phyloP scores from a whole-genome alignment of 2,113 vertebrate genomes.

The Passer montanus region DNA sequence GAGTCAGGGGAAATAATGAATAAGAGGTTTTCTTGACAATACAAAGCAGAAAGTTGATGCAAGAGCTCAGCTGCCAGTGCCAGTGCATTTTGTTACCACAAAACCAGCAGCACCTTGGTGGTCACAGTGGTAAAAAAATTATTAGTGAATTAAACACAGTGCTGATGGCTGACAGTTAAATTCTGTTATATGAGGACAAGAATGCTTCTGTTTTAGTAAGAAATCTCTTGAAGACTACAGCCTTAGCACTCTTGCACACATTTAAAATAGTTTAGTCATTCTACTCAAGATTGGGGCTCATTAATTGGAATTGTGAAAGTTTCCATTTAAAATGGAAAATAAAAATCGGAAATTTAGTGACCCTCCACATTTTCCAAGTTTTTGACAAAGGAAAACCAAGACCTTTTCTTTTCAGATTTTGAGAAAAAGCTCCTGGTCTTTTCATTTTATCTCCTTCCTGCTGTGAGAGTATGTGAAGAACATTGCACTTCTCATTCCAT shows the following conservation, averaged over 20 bases:
- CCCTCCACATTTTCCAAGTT: not conserved
- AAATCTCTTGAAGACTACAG: not conserved
- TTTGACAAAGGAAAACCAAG: not conserved
- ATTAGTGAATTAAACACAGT: not conserved
- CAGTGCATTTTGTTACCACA: not conserved
- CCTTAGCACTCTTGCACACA: not conserved
- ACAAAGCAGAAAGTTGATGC: not conserved
- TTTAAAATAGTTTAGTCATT: not conserved
- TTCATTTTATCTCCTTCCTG: not conserved
- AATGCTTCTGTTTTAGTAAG: not conserved
- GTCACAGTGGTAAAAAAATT: not conserved
- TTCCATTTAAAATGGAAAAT: not conserved
- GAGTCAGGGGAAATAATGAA: not conserved
- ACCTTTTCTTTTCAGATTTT: not conserved
- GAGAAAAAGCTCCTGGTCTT: not conserved
- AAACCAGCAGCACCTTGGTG: not conserved
- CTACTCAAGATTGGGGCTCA: not conserved
- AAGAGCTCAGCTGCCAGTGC: not conserved
- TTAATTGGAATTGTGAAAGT: not conserved
- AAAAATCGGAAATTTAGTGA: not conserved
- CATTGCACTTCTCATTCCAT: fast-evolving
- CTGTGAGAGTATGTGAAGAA: fast-evolving
- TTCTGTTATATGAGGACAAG: not conserved
- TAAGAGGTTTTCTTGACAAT: not conserved
- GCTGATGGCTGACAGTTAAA: not conserved